Base-by-base conservation (phyloP, 2,797 vertebrate species). In the Silurus aristotelis region DNA sequence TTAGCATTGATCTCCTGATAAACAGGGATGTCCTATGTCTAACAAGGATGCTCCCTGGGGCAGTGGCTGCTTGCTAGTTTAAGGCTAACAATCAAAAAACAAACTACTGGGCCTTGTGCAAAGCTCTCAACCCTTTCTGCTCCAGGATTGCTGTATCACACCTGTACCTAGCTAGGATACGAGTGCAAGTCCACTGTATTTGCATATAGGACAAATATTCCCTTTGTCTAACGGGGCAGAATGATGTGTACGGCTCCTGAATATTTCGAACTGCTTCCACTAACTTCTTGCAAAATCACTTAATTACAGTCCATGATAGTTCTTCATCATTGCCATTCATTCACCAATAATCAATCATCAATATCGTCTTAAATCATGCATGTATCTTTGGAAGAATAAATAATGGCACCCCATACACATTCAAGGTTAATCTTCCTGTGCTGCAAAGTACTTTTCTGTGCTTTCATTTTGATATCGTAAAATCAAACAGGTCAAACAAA, bases 331-430 rank as follows among this genome's bases (percentile, higher is more conserved):
- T 60, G 60, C 9, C 7, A 25, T 61, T 78, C 43, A 25, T 80
- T 83, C 14, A 56, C 14, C 19, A 67, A 5, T 66, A 43, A 63
- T 89, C 25, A 22, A 70, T 89, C 25, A 22, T 86, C 25, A 52
- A 15, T 60, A 43, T 71, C 20, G 20, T 76, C 20, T 76, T 80
- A 64, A 43, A 58, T 70, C 84, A 83, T 88, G 87, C 86, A 83
- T 25, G 20, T 60, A n/a, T 73, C 38, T 86, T 79, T 75, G 82
- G 84, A 84, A 52, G 46, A n/a, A 58, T 81, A 68, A 55, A 67
- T 46, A 10, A 63, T 71, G 70, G 52, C 80, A 86, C 68, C 70
- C 78, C 86, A 87, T 88, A 86, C 87, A 86, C 38, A 80, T 73
- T 78, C 19, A 78, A 78, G 63, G 52, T 22, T 38, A 77, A 80